Evolutionary conservation across 2,888 invertebrate genomes (phyloP).

Genomic region (Petrophora chlorosata): DNA sequence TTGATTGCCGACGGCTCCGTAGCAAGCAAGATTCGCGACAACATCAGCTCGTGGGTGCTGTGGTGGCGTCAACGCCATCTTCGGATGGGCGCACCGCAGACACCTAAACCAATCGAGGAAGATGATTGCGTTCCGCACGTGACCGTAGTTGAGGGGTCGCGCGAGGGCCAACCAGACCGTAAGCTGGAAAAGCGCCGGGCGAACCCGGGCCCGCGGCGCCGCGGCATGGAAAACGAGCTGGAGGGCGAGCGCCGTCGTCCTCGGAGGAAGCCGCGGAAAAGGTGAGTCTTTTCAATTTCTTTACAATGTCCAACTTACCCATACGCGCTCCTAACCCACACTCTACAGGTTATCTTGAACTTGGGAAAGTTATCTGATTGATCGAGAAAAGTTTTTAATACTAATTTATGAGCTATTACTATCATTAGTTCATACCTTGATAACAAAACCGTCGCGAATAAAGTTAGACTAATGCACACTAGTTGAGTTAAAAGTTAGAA

Average conservation of each 20-base stretch:
- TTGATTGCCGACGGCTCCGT: slow-evolving; percentile 48
- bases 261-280: slow-evolving; percentile 59
- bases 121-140: slow-evolving; percentile 70
- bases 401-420: too few relatives aligned
- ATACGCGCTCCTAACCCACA: background rate
- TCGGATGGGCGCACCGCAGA: slow-evolving; percentile 81
- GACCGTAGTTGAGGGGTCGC: slow-evolving; percentile 62
- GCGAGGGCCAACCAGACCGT: slow-evolving; percentile 55
- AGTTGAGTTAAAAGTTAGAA: too few relatives aligned
- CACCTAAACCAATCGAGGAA: slow-evolving; percentile 71
- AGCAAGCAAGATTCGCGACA: slow-evolving; percentile 76
- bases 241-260: slow-evolving; percentile 71
- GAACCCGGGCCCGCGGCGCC: slow-evolving; percentile 63
- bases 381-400: too few relatives aligned
- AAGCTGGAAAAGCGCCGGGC: slow-evolving; percentile 67
- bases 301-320: too few relatives aligned
- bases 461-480: too few relatives aligned
- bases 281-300: slow-evolving; percentile 57
- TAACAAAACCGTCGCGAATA: too few relatives aligned
- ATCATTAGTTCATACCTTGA: too few relatives aligned
- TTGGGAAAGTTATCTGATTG: background rate
- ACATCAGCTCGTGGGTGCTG: slow-evolving; percentile 79
- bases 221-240: slow-evolving; percentile 66
- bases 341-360: background rate
- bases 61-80: slow-evolving; percentile 80